Evolutionary conservation across 2,888 invertebrate species (phyloP), one percentile per base, ranked within the genome.

Genomic region (Lithophane ornitopus): DNA sequence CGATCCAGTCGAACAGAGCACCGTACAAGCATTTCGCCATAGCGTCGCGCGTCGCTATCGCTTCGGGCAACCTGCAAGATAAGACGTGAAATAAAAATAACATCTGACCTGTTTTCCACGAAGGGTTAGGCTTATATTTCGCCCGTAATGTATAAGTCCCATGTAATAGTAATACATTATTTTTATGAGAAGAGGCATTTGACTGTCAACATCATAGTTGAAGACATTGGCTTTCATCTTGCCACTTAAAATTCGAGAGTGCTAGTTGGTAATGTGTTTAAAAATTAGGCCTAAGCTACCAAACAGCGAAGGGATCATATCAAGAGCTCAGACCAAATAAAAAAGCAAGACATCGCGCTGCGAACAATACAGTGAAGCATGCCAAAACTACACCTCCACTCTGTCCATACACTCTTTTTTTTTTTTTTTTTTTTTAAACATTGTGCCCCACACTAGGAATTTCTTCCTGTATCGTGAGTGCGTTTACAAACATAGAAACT

Each of bases 21-120:
- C 99, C 99, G 94, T 99, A 99, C 77, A 99, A 96, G 96, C 99
- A 99, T 94, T 99, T 99, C 0, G 99, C 99, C 98, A 99, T 98
- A 1, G 99, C 99, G 95, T 99, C 99, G 59, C 99, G 97, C 0
- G 99, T 98, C 62, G 99, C 99, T 90, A 98, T 98, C 56, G 99
- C 99, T 97, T 98, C 98, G 41, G 98, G 98, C 88, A 98, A 94
- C 88, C 97, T 97, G 91, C 0, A 72, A 54, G 8, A 16, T 19
- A 70, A 70, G 6, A 70, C 26, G 1, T 52, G 2, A 44, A 12
- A 52, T 9, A 14, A 26, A 16, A 49, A 49, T 70, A n/a, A 54
- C n/a, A n/a, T 54, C 11, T 2, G 34, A 6, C 6, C 11, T n/a
- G 54, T 54, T 12, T n/a, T 54, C 54, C 54, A 12, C 12, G 12